These are phyloP conservation scores for Haemorhous mexicanus DNA, from an alignment of 2,113 vertebrate genomes.

Conservation along the genomic window DNA sequence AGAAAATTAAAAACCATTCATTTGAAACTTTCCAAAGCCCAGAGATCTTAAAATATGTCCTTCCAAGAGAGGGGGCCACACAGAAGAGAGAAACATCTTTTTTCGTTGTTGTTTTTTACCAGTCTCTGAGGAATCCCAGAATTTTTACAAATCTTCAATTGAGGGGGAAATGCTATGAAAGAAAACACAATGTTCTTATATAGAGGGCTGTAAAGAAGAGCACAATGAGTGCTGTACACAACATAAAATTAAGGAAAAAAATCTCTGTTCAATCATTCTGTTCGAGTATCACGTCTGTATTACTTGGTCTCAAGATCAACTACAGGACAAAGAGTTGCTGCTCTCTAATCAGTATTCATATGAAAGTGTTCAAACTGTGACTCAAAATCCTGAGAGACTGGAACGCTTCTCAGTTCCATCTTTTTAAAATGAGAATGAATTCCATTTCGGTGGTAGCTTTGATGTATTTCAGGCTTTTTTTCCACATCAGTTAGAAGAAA, in stretches of 20 bases:
- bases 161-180: neutral
- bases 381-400: neutral
- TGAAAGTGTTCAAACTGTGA: neutral
- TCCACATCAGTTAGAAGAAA: neutral
- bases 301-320: neutral
- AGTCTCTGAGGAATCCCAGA: neutral
- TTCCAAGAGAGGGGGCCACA: neutral
- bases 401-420: neutral
- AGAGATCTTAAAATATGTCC: neutral
- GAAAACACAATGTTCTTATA: neutral
- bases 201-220: neutral
- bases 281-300: neutral
- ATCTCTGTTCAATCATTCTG: neutral
- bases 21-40: neutral
- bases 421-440: neutral
- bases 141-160: neutral
- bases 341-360: conserved; percentile 10
- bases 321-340: neutral
- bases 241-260: neutral
- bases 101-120: neutral
- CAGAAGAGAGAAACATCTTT: rapidly evolving
- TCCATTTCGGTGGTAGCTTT: neutral
- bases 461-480: neutral
- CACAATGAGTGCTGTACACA: neutral
- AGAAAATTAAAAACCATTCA: neutral